Evolutionary conservation across 2,888 invertebrate species (phyloP), one percentile per base, ranked within the genome.

Genomic region (Phytoseiulus persimilis): DNA sequence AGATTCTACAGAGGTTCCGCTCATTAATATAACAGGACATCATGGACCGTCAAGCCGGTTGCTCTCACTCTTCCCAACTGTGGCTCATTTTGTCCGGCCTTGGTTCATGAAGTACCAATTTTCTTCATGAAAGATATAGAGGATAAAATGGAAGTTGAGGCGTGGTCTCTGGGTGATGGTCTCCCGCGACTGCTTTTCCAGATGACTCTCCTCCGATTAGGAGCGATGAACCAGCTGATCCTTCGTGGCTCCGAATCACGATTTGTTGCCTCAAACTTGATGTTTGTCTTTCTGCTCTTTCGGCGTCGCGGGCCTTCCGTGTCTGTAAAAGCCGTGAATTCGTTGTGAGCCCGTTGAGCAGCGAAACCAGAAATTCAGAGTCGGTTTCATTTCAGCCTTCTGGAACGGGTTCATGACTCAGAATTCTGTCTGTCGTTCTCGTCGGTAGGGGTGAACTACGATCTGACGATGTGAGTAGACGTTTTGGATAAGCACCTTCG

Each of bases 401-500:
- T 39, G 87, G 87, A 87, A 87, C 87, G 87, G 32, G 32, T 87
- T 23, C 32, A 33, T 87, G 87, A 87, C 39, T 87, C 87, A 45
- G 87, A 87, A 45, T 87, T 87, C 87, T 39, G 39, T n/a, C 18
- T 87, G 45, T 33, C 87, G 32, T 87, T 87, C 39, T 39, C 39
- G n/a, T 87, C 39, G 3, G 87, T 45, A 28, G 87, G 87, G 33
- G 45, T 87, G 28, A 45, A 87, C n/a, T 87, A 87, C 45, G 39
- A 87, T 33, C 33, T 87, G 45, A 39, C n/a, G 9, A 87, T 87
- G 87, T 65, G 28, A 65, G 65, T 65, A 39, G 39, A 39, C 9
- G 3, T 39, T 39, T 39, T 39, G 5, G 9, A 39, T 39, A n/a
- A n/a, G n/a, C n/a, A n/a, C n/a, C n/a, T n/a, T n/a, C 46, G 9